These are phyloP conservation scores for Polia nebulosa DNA, from an alignment of 2,888 invertebrate genomes.

Conservation along the genomic window DNA sequence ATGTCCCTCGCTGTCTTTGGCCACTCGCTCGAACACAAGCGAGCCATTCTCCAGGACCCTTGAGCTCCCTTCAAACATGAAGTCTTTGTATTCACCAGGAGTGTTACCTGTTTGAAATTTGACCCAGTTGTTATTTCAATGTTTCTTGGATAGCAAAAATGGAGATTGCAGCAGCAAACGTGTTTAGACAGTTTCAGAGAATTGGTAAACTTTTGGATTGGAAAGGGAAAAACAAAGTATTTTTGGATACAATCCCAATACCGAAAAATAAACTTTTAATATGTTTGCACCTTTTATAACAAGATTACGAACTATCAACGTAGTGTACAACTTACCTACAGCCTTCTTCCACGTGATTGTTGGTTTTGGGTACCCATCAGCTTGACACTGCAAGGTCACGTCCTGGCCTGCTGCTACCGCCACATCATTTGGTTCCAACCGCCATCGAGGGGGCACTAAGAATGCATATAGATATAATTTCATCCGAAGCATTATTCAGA, in stretches of 20 bases:
- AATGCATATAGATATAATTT: neutral
- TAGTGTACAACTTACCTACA: conserved; percentile 91
- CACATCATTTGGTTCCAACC: conserved; percentile 96
- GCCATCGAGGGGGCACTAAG: conserved; percentile 97
- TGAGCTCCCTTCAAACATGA: conserved; percentile 95
- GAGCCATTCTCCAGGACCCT: conserved; percentile 96
- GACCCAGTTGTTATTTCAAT: conserved; percentile 60
- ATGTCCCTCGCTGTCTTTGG: conserved; percentile 97
- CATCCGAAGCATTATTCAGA: neutral
- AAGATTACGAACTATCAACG: conserved; percentile 1
- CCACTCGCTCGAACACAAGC: conserved; percentile 95
- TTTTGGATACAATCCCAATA: neutral
- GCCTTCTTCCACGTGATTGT: conserved; percentile 97
- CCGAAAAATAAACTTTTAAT: neutral
- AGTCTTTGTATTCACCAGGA: conserved; percentile 95
- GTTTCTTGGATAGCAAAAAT: conserved; percentile 60
- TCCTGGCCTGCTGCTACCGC: conserved; percentile 96
- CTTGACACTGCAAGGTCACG: conserved; percentile 96
- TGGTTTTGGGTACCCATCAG: conserved; percentile 97
- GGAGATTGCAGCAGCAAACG: conserved; percentile 16
- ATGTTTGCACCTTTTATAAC: conserved; percentile 3
- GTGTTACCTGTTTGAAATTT: conserved; percentile 87
- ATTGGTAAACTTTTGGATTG: conserved; percentile 3
- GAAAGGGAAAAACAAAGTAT: conserved; percentile 1
- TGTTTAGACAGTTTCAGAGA: conserved; percentile 11